These are phyloP conservation scores for Melanostigma gelatinosum DNA, from an alignment of 2,113 vertebrate genomes.

Conservation along the genomic window DNA sequence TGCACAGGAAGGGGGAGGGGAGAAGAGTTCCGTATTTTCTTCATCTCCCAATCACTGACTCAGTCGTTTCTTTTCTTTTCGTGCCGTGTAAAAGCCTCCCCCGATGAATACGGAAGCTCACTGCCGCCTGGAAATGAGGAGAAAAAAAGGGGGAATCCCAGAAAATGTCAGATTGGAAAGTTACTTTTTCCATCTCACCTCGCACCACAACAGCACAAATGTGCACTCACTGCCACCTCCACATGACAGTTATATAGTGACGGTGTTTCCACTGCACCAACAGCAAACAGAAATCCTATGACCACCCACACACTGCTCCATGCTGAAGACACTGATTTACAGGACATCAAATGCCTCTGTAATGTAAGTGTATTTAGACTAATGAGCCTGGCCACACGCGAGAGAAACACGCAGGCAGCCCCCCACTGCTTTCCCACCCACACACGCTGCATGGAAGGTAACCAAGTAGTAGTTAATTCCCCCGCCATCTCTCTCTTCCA, in stretches of 20 bases:
- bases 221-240: slow-evolving; percentile 20
- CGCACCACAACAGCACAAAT: slow-evolving; percentile 21
- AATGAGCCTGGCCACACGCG: slow-evolving; percentile 36
- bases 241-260: slow-evolving; percentile 17
- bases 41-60: slow-evolving; percentile 63
- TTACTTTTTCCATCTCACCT: not conserved
- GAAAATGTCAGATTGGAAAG: not conserved
- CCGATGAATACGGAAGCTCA: not conserved
- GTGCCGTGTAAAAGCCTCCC: slow-evolving; percentile 17
- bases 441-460: slow-evolving; percentile 55
- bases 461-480: slow-evolving; percentile 56
- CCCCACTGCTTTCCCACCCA: slow-evolving; percentile 57
- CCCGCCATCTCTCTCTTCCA: slow-evolving; percentile 3
- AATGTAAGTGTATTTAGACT: slow-evolving; percentile 7
- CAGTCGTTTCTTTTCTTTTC: slow-evolving; percentile 18
- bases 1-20: slow-evolving; percentile 73
- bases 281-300: slow-evolving; percentile 3
- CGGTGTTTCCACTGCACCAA: slow-evolving; percentile 15
- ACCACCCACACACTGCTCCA: slow-evolving; percentile 19
- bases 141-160: slow-evolving; percentile 18
- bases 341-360: not conserved
- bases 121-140: slow-evolving; percentile 4
- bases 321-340: not conserved
- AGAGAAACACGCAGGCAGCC: slow-evolving; percentile 33
- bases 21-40: slow-evolving; percentile 62